Base-by-base conservation (phyloP, 2,888 invertebrate species). In the Aquatica leii region DNA sequence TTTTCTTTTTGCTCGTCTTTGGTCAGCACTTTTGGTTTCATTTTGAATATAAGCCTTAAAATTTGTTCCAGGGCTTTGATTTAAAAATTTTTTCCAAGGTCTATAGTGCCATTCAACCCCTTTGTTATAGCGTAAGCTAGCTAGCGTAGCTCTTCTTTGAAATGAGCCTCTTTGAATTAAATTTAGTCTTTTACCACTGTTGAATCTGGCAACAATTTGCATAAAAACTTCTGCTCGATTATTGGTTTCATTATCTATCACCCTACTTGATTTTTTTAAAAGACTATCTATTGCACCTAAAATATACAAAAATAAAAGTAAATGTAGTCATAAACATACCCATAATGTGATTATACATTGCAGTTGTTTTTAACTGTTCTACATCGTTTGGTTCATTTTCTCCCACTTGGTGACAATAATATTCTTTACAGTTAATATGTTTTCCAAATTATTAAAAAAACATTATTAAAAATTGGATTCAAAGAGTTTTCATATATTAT, bases 141-240 rank as follows among this genome's bases (percentile, higher is more conserved):
- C 15, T 17, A 58, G 20, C 35, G 8, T 17, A 31, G 58, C 1
- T 14, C 50, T 5, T 2, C 9, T 18, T 34, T 48, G 48, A 49
- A 50, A 57, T 12, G 20, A 14, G 12, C 14, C 48, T 14, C 58
- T 58, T 50, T 58, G 50, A 50, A 54, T 59, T 1, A 59, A 21
- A 20, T 59, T 59, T 1, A 59, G 31, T 15, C 59, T 15, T 56
- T 59, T 59, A 2, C 53, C 53, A 40, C 6, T 40, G 12, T 37
- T 59, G n/a, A 56, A 53, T 11, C 49, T 9, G 3, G 59, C 53
- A 34, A 59, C n/a, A 2, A 41, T 8, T 15, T 18, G 18, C 59
- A 59, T 59, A 17, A 56, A 59, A 21, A 54, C 17, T 56, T 59
- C 59, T 9, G 59, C 59, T 35, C 46, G 37, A 41, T 56, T 59